phyloP scores from a whole-genome alignment of 2,797 vertebrate species.

The Glossophaga mutica region DNA sequence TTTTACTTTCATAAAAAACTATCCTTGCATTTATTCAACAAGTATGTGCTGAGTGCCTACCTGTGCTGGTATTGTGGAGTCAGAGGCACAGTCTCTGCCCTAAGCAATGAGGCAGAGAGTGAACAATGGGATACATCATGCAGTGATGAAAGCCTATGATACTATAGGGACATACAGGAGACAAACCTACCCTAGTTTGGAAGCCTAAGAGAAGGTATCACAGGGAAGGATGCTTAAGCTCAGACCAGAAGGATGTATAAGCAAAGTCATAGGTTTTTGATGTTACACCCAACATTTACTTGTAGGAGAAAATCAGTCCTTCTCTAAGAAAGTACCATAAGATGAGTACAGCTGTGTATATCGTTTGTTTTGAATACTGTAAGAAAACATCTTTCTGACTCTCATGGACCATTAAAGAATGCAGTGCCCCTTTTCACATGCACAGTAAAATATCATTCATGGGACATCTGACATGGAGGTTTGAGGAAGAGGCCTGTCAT shows the following conservation, averaged over 20 bases:
- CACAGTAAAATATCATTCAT: background rate
- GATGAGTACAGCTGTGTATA: background rate
- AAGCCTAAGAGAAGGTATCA: background rate
- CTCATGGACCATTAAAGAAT: background rate
- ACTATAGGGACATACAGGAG: background rate
- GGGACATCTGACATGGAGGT: background rate
- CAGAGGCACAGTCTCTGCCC: background rate
- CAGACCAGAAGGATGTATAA: background rate
- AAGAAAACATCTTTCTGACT: background rate
- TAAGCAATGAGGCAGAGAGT: background rate
- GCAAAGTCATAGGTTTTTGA: background rate
- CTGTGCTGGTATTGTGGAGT: background rate
- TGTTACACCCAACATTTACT: background rate
- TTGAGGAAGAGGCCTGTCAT: background rate
- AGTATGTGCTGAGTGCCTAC: background rate
- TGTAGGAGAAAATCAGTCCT: background rate
- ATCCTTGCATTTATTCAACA: background rate
- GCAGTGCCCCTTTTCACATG: background rate
- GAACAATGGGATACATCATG: background rate
- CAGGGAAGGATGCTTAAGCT: background rate
- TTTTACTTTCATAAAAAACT: background rate
- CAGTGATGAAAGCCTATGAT: background rate
- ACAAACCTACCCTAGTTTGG: background rate
- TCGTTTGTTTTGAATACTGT: background rate
- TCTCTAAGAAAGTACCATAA: background rate